phyloP scores from a whole-genome alignment of 2,888 invertebrate species.

The Rhaphigaster nebulosa region DNA sequence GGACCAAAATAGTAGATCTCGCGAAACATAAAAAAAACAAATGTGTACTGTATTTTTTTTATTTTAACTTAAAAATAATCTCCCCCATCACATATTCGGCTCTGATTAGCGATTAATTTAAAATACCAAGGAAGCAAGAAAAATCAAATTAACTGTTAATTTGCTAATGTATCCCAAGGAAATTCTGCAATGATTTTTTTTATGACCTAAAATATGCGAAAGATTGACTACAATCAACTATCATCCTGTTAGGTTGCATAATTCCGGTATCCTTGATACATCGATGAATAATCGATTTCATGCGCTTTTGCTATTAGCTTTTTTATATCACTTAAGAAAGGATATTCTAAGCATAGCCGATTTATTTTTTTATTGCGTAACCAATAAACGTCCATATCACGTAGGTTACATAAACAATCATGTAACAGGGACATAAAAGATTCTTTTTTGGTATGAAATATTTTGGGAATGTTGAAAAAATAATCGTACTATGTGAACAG shows the following conservation, averaged over 20 bases:
- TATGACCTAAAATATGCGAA: neutral
- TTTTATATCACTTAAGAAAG: neutral
- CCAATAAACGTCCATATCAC: neutral
- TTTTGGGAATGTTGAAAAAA: neutral
- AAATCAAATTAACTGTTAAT: neutral
- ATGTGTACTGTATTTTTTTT: no score
- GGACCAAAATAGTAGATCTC: no score
- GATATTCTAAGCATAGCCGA: neutral
- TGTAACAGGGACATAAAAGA: neutral
- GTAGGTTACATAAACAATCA: neutral
- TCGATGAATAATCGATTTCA: conserved; percentile 31
- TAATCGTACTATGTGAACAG: neutral
- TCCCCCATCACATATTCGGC: no score
- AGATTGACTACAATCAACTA: neutral
- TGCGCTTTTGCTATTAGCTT: neutral
- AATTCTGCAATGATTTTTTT: neutral
- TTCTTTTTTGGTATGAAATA: neutral
- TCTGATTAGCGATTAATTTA: neutral
- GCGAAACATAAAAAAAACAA: no score
- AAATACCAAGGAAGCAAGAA: neutral
- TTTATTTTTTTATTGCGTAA: neutral
- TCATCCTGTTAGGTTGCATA: neutral
- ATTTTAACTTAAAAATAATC: no score
- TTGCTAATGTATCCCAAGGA: neutral
- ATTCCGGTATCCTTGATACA: neutral